Evolutionary conservation across 2,888 invertebrate genomes (phyloP).

Genomic region (Sphecodes monilicornis): DNA sequence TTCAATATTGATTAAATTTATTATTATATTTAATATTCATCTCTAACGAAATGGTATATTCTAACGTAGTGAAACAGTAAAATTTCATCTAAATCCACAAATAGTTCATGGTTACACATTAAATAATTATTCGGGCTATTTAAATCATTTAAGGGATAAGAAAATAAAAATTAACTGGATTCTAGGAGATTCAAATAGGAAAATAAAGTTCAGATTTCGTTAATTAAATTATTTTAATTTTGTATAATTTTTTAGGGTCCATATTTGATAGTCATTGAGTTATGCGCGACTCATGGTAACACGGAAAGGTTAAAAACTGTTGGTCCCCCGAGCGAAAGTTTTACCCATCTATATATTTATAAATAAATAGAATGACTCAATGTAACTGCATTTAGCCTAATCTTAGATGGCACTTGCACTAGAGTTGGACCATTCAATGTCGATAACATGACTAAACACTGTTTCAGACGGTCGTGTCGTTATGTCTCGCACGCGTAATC

Average conservation of each 20-base stretch:
- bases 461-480: constrained; percentile 7
- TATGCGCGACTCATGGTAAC: no score
- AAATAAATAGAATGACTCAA: not conserved
- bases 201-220: not conserved
- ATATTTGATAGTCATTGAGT: no score
- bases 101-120: not conserved
- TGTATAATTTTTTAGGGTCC: not conserved
- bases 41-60: not conserved
- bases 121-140: not conserved
- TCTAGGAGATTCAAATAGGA: not conserved
- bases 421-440: not conserved
- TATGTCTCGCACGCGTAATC: constrained; percentile 25
- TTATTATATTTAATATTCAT: not conserved
- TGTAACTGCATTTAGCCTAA: not conserved
- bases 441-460: not conserved
- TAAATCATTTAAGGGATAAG: no score
- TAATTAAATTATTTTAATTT: not conserved
- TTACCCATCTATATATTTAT: not conserved
- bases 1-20: not conserved
- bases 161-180: not conserved
- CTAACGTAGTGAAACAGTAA: not conserved
- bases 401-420: not conserved
- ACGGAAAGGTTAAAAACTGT: no score
- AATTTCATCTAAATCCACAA: not conserved
- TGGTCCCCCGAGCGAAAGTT: no score